Base-by-base conservation (phyloP, 2,888 invertebrate species). In the Hemithea aestivaria region DNA sequence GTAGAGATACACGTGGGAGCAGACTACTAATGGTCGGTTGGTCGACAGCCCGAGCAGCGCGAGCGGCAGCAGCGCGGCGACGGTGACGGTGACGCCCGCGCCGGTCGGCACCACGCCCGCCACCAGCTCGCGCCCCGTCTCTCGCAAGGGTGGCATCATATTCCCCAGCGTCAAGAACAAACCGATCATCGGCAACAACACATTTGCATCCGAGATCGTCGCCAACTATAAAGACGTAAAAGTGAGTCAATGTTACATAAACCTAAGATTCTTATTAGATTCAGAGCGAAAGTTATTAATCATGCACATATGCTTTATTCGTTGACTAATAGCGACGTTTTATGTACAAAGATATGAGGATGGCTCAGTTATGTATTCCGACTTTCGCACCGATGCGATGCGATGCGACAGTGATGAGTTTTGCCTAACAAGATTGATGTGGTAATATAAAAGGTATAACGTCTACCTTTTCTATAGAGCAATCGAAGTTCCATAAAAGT, bases 121-220 rank as follows among this genome's bases (percentile, higher is more conserved):
- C 48, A 73, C 82, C n/a, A 78, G 79, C 29, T 77, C 89, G 24
- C 89, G 90, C 33, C 73, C 79, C 40, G 51, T 71, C 51, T 74
- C 67, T 41, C 89, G 94, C 49, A 95, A 94, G 77, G 93, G 94
- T 23, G 94, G 94, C 41, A 91, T 96, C 58, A 96, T 96, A 73
- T 96, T 96, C 81, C 96, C 96, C 6, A 95, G 95, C 70, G 94
- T 96, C 33, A 96, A 96, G 81, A 96, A 96, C 76, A 96, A 96
- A 60, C 96, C 96, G 10, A 91, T 94, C 51, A 91, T 93, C 44
- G 92, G 93, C 37, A 95, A 95, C 83, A 93, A 93, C 51, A 94
- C 94, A 30, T 94, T 95, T 73, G 90, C 93, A 28, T 93, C 93
- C 6, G 95, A 95, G 66, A 87, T 92, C 60, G 88, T 93, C 53